Conservation (phyloP, 2,797 vertebrate species). For the Steatocranus sp. region DNA sequence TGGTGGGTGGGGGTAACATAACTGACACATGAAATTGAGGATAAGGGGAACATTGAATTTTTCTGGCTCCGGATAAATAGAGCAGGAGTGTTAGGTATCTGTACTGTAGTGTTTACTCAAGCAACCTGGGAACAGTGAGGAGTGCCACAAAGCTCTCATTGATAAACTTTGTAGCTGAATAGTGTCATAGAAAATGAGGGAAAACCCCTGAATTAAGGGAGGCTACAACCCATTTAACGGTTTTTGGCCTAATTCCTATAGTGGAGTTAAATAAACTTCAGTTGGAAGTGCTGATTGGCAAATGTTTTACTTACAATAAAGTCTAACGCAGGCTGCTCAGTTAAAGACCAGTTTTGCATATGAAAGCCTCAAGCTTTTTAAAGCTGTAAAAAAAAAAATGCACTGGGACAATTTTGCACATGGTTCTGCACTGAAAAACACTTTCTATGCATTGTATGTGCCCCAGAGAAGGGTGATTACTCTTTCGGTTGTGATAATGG, state of each 20-base stretch:
- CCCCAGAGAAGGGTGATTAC: conserved; percentile 59
- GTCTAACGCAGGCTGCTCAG: conserved; percentile 40
- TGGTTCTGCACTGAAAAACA: conserved; percentile 56
- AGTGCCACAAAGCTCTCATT: conserved; percentile 75
- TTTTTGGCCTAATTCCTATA: conserved; percentile 55
- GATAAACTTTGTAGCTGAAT: conserved; percentile 71
- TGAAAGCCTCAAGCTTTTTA: conserved; percentile 58
- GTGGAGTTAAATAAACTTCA: conserved; percentile 68
- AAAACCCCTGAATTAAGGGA: conserved; percentile 55
- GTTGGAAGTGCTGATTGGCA: conserved; percentile 48
- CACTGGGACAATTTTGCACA: conserved; percentile 46
- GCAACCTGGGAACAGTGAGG: conserved; percentile 63
- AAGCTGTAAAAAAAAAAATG: conserved; percentile 42
- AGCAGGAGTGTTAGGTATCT: conserved; percentile 61
- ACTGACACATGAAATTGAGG: conserved; percentile 63
- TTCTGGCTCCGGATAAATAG: conserved; percentile 67
- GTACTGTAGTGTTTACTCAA: conserved; percentile 69
- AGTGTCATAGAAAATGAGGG: conserved; percentile 66
- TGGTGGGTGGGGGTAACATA: conserved; percentile 25
- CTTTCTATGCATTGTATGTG: conserved; percentile 56
- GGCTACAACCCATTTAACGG: conserved; percentile 58
- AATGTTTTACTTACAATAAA: conserved; percentile 53
- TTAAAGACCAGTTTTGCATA: conserved; percentile 65
- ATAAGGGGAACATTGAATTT: conserved; percentile 58
- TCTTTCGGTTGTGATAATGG: conserved; percentile 69